A percentile compares a stretch with the other conserved stretches of the same genome.
Evolutionary conservation across 2,113 vertebrate species (phyloP).

Genomic region (Muntiacus reevesi): DNA sequence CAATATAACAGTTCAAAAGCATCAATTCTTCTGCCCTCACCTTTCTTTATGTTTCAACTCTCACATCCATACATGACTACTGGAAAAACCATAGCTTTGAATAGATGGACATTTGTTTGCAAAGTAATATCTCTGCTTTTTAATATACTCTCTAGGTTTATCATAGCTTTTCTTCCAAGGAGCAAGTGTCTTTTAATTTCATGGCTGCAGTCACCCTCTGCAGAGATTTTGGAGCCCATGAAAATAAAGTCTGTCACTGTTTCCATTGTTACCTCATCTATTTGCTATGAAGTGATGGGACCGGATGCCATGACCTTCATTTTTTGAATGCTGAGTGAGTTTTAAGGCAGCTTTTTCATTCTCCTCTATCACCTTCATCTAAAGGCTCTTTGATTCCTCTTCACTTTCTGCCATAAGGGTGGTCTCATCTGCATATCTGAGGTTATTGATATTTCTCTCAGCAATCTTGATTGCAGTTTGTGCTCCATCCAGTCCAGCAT

Average conservation of each 20-base stretch:
- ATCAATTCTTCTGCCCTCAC: fast-evolving
- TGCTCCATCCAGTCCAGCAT: not conserved
- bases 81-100: not conserved
- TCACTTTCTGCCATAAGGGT: not conserved
- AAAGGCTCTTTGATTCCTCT: not conserved
- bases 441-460: not conserved
- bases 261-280: not conserved
- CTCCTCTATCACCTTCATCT: not conserved
- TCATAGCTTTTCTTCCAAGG: not conserved
- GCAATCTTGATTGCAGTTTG: not conserved
- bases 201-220: not conserved
- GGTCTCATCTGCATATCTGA: not conserved
- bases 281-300: not conserved
- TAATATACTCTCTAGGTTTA: not conserved
- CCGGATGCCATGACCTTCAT: fast-evolving
- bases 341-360: not conserved
- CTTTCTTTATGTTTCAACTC: not conserved
- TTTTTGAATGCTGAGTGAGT: not conserved
- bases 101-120: not conserved
- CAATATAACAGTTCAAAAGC: not conserved
- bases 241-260: not conserved
- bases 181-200: not conserved
- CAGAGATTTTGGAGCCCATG: not conserved
- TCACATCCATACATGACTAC: not conserved
- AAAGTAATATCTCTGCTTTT: not conserved